A percentile compares a stretch with the other conserved stretches of the same genome.
Conservation (phyloP, 2,797 vertebrate genomes). For the Tenualosa ilisha region DNA sequence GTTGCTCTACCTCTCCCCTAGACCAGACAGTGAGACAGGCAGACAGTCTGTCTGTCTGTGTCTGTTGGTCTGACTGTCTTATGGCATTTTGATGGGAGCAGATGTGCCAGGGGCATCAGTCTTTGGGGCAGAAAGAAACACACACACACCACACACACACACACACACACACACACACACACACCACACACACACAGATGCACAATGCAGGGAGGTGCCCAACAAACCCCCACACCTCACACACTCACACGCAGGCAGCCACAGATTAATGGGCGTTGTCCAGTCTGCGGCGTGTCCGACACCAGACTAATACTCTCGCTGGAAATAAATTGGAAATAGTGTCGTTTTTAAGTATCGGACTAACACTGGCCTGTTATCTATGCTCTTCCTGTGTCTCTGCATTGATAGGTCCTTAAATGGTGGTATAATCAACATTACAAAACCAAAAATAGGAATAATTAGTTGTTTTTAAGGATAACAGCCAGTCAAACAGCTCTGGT, state of each 20-base stretch:
- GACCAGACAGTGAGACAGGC: background rate
- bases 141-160: background rate
- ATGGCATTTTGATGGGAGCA: conserved; percentile 48
- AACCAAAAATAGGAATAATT: background rate
- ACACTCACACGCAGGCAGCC: too few species aligned
- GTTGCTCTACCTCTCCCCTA: background rate
- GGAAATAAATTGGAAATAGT: conserved; percentile 33
- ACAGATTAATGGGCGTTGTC: conserved; percentile 58
- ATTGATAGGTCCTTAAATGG: too few species aligned
- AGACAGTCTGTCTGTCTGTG: background rate
- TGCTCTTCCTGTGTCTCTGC: background rate
- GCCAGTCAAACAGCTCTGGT: background rate
- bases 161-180: background rate
- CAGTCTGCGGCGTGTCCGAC: conserved; percentile 59
- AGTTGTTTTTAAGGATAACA: conserved; percentile 57
- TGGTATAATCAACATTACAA: too few species aligned
- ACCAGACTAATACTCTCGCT: conserved; percentile 65
- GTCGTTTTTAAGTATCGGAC: conserved; percentile 65
- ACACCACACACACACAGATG: conserved; percentile 51
- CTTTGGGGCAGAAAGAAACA: conserved; percentile 49
- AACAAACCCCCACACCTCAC: background rate
- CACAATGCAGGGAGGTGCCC: conserved; percentile 43
- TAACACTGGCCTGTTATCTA: conserved; percentile 32
- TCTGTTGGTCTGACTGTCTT: conserved; percentile 28
- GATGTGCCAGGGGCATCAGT: conserved; percentile 66